Base-by-base conservation (phyloP, 2,888 invertebrate genomes). In the Netelia melanura region DNA sequence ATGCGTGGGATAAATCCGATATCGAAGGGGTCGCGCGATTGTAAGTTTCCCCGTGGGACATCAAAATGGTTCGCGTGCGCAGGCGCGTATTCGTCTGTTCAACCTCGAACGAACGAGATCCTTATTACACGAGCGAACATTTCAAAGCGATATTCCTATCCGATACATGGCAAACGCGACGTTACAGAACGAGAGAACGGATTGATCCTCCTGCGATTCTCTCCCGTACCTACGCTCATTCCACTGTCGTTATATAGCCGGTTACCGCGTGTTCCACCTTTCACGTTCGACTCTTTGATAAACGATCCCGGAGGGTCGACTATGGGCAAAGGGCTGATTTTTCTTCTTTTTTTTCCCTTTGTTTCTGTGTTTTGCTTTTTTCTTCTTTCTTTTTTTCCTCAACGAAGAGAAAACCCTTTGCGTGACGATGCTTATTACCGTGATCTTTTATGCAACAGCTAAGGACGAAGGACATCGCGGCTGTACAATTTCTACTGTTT, bases 81-180 rank as follows among this genome's bases (percentile, higher is more conserved):
- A 70, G 48, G 30, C 11, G 74, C 43, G 70, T 70, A 64, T 74
- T 68, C 81, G 56, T 68, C 78, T 64, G 64, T 78, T 78, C 70
- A 65, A 70, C 52, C 70, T 61, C 78, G 61, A 75, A 52, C 61
- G 68, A 81, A 81, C 77, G 65, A 58, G 81, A 85, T 82, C 85
- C 85, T 85, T 79, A 85, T 85, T 82, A 79, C 79, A 75, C 65
- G 67, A 71, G 77, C 72, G 67, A 78, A 85, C 78, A 71, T 61
- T 74, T 85, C 85, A 85, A 85, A 85, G 85, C 81, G 75, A 79
- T 78, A 71, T 65, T 64, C 23, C 77, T 54, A 81, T 75, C 52
- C 65, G 61, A 65, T 70, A 48, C 79, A 43, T 48, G 30, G 38
- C 61, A 75, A 23, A 75, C 61, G 65, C 48, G 23, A 38, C n/a